These are phyloP conservation scores for Pantherophis vulpinus DNA, from an alignment of 2,797 vertebrate species.

Conservation along the genomic window DNA sequence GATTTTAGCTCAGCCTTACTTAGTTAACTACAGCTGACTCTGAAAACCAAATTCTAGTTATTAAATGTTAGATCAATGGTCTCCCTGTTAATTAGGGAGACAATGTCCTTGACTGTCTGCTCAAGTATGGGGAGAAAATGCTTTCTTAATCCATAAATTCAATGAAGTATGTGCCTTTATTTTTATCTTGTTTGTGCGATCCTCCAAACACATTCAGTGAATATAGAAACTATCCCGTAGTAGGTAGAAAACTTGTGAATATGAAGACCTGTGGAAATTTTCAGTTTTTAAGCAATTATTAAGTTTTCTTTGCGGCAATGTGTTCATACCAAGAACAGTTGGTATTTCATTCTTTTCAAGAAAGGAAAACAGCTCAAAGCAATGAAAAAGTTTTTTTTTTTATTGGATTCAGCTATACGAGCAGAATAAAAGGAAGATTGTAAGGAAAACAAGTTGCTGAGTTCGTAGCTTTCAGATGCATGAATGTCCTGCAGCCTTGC, in stretches of 20 bases:
- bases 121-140: background rate
- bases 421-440: conserved; percentile 6
- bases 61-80: background rate
- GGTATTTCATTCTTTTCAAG: conserved; percentile 30
- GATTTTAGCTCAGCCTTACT: background rate
- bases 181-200: background rate
- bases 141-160: conserved; percentile 15
- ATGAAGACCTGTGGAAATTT: conserved; percentile 10
- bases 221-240: background rate
- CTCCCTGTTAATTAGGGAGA: background rate
- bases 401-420: conserved; percentile 31
- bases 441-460: conserved; percentile 19
- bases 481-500: background rate
- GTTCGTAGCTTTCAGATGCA: conserved; percentile 14
- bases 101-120: background rate
- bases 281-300: conserved; percentile 2
- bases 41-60: background rate
- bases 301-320: background rate
- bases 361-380: conserved; percentile 37
- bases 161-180: background rate
- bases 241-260: conserved; percentile 15
- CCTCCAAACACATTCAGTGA: background rate
- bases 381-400: conserved; percentile 38
- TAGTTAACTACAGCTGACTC: background rate
- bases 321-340: background rate